phyloP scores from a whole-genome alignment of 2,888 invertebrate genomes.

The Epistrophe eligans region DNA sequence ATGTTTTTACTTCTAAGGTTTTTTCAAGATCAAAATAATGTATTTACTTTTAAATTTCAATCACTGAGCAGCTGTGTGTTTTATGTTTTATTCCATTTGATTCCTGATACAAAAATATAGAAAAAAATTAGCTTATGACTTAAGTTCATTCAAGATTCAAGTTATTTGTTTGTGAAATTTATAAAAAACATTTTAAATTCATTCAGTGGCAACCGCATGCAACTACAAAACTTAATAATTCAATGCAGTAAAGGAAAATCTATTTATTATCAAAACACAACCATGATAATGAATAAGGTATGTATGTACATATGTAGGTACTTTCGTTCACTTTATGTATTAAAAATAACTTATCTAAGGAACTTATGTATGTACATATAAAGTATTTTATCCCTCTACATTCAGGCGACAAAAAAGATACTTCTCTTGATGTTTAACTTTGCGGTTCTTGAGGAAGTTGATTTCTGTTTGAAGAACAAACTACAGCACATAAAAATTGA shows the following conservation, averaged over 20 bases:
- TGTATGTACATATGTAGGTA: too few relatives aligned
- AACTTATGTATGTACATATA: too few relatives aligned
- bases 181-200: background rate
- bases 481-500: slow-evolving; percentile 23
- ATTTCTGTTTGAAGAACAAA: slow-evolving; percentile 39
- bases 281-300: background rate
- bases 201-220: background rate
- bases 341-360: background rate
- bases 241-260: background rate
- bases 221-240: background rate
- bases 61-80: too few relatives aligned
- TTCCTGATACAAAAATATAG: too few relatives aligned
- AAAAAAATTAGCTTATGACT: too few relatives aligned
- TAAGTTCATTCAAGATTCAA: background rate
- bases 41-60: too few relatives aligned
- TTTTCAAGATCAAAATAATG: too few relatives aligned
- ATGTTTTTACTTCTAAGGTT: too few relatives aligned
- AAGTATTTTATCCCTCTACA: background rate
- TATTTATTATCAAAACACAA: background rate
- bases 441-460: slow-evolving; percentile 1
- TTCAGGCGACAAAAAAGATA: slow-evolving; percentile 11
- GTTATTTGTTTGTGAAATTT: background rate
- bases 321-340: background rate
- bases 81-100: too few relatives aligned
- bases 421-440: slow-evolving; percentile 32